Percentiles rank a stretch among this genome's conserved stretches.
phyloP scores from a whole-genome alignment of 2,888 invertebrate species.

The Ceramica pisi region DNA sequence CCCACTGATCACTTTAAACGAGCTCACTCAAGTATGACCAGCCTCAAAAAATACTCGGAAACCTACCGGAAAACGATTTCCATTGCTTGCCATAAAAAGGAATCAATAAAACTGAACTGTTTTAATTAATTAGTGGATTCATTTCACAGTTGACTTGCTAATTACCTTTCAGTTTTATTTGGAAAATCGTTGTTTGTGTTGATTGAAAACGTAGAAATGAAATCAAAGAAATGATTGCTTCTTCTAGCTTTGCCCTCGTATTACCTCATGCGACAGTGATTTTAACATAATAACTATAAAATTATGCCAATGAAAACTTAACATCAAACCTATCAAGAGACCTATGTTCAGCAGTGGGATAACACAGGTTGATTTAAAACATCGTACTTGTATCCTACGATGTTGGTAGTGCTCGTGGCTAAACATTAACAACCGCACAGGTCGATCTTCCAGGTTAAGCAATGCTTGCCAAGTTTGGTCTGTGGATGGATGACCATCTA shows the following conservation, averaged over 20 bases:
- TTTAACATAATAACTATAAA: not conserved
- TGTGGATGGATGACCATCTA: too few species aligned
- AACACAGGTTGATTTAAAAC: too few species aligned
- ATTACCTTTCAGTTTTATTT: conserved; percentile 52
- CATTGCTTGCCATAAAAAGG: conserved; percentile 34
- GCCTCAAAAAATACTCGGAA: conserved; percentile 49
- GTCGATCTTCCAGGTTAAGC: too few species aligned
- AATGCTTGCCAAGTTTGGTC: too few species aligned
- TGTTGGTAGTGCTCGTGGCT: too few species aligned
- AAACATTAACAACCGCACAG: too few species aligned
- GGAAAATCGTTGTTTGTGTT: conserved; percentile 6
- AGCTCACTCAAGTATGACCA: conserved; percentile 21
- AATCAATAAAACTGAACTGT: conserved; percentile 23
- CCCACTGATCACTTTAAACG: conserved; percentile 21
- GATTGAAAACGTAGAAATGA: conserved; percentile 36
- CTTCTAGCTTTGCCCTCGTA: not conserved
- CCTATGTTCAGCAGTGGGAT: too few species aligned
- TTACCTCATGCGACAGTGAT: too few species aligned
- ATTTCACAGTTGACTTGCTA: conserved; percentile 72
- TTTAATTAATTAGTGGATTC: conserved; percentile 52
- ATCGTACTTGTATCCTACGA: too few species aligned
- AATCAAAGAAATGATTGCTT: not conserved
- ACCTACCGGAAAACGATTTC: conserved; percentile 42
- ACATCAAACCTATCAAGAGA: too few species aligned
- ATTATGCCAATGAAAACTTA: too few species aligned